These are phyloP conservation scores for Syndactyla subalaris DNA, from an alignment of 2,797 vertebrate species.

Conservation along the genomic window DNA sequence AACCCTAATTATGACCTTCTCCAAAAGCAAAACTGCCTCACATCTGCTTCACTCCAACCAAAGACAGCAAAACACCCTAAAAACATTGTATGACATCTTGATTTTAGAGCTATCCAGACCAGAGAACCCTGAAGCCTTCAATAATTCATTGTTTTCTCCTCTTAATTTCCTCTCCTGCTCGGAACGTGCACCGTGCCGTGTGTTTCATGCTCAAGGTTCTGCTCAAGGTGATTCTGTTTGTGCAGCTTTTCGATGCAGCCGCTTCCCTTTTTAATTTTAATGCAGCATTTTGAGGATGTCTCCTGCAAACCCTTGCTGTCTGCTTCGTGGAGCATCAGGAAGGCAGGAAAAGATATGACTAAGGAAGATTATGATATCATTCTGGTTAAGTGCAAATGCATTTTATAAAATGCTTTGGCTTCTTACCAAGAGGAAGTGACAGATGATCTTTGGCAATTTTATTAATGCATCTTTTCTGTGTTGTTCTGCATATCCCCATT, in stretches of 20 bases:
- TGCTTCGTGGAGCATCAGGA: constrained; percentile 46
- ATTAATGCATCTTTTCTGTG: constrained; percentile 46
- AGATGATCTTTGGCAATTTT: constrained; percentile 50
- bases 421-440: constrained; percentile 52
- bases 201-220: constrained; percentile 50
- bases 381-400: constrained; percentile 63
- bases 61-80: not conserved
- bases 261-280: constrained; percentile 59
- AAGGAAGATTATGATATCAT: constrained; percentile 67
- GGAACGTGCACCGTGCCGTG: not conserved
- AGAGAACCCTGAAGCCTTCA: constrained; percentile 36
- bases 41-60: not conserved
- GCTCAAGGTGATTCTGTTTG: constrained; percentile 61
- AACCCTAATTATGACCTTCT: not conserved
- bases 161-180: constrained; percentile 40
- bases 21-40: not conserved
- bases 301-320: constrained; percentile 47
- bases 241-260: not conserved
- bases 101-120: constrained; percentile 22
- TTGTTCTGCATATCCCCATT: not conserved
- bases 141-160: constrained; percentile 55
- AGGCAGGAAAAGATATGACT: constrained; percentile 65
- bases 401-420: constrained; percentile 55
- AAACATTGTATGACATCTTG: not conserved
- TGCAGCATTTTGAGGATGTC: constrained; percentile 35